Percentiles rank a stretch among this genome's conserved stretches.
phyloP scores from a whole-genome alignment of 2,888 invertebrate species.

The Colostygia pectinataria region DNA sequence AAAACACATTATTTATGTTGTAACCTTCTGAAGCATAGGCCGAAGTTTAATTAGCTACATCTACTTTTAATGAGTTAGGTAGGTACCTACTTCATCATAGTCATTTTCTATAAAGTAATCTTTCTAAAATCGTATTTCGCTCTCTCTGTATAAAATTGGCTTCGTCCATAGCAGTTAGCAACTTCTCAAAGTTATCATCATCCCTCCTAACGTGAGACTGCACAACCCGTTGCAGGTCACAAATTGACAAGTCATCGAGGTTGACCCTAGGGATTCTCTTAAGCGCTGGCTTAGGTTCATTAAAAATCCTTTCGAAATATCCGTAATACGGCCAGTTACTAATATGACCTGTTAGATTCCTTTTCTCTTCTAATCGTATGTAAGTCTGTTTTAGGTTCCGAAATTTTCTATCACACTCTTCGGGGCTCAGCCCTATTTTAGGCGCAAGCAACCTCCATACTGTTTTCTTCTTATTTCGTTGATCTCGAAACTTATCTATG shows the following conservation, averaged over 20 bases:
- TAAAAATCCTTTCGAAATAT: conserved; percentile 69
- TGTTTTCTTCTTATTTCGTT: conserved; percentile 62
- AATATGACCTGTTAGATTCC: conserved; percentile 55
- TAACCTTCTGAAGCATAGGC: no score
- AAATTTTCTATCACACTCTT: conserved; percentile 72
- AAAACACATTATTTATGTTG: no score
- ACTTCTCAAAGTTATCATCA: conserved; percentile 59
- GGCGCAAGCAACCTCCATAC: conserved; percentile 62
- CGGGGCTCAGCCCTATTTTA: conserved; percentile 59
- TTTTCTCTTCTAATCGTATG: conserved; percentile 59
- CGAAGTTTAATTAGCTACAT: no score
- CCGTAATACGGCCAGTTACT: conserved; percentile 69
- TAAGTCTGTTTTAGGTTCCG: conserved; percentile 75
- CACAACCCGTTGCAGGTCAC: conserved; percentile 54
- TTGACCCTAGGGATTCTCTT: conserved; percentile 27
- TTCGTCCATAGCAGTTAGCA: conserved; percentile 63
- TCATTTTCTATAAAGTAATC: conserved; percentile 56
- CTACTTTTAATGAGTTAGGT: no score
- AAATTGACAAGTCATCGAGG: conserved; percentile 46
- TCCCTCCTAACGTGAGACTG: conserved; percentile 49
- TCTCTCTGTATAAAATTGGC: conserved; percentile 70
- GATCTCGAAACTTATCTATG: conserved; percentile 64
- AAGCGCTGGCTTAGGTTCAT: conserved; percentile 31
- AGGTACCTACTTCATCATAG: no score
- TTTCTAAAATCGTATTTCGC: conserved; percentile 66